phyloP scores from a whole-genome alignment of 1,140 invertebrate genomes.

The Aphis gossypii region DNA sequence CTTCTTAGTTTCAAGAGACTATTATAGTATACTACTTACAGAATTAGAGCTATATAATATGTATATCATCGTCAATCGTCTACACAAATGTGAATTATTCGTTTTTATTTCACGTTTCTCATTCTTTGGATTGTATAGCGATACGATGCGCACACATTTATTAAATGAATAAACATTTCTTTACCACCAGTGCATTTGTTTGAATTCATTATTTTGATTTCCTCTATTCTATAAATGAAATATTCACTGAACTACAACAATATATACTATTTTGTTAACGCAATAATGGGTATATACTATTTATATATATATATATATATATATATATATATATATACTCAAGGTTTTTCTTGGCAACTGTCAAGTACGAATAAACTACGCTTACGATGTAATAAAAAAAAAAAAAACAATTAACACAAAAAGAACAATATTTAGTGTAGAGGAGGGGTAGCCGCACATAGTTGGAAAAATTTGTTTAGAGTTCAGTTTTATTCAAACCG shows the following conservation, averaged over 20 bases:
- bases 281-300: not conserved
- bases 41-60: not conserved
- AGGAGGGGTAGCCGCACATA: not conserved
- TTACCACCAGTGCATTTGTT: not conserved
- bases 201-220: slow-evolving; percentile 11
- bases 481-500: not conserved
- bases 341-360: slow-evolving; percentile 22
- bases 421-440: not conserved
- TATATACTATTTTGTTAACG: slow-evolving; percentile 10
- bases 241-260: not conserved
- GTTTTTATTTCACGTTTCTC: not conserved
- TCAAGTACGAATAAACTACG: slow-evolving; percentile 15
- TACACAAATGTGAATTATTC: not conserved
- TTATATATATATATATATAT: too few species aligned
- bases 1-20: not conserved
- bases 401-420: slow-evolving; percentile 18
- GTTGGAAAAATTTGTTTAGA: not conserved
- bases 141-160: not conserved
- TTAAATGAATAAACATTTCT: not conserved
- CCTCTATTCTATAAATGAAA: slow-evolving; percentile 17
- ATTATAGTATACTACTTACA: not conserved
- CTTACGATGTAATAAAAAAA: not conserved
- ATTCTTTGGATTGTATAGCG: not conserved
- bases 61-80: not conserved
- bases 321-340: not conserved